Evolutionary conservation across 2,113 vertebrate species (phyloP).

Genomic region (Phalacrocorax brasilianus): DNA sequence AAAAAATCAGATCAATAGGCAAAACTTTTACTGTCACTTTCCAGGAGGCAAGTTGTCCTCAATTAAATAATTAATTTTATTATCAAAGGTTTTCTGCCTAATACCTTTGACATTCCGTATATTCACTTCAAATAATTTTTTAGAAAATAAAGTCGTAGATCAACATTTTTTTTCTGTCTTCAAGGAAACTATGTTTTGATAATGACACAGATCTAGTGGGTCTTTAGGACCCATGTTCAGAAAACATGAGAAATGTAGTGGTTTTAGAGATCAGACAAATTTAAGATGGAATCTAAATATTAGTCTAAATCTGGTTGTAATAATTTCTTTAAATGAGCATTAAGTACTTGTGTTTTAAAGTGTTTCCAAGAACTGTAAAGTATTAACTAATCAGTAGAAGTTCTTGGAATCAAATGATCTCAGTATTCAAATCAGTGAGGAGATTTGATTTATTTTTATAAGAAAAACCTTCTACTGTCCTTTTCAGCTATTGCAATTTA

Average conservation of each 20-base stretch:
- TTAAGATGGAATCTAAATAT: background rate
- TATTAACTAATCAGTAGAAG: background rate
- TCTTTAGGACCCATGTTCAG: background rate
- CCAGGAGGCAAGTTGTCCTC: background rate
- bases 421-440: background rate
- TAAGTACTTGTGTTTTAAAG: background rate
- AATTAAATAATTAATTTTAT: background rate
- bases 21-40: background rate
- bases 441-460: background rate
- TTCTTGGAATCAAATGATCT: background rate
- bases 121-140: background rate
- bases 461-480: background rate
- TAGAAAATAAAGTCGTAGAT: background rate
- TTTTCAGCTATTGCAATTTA: background rate
- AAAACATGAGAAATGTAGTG: background rate
- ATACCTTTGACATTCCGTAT: background rate
- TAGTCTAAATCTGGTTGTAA: background rate
- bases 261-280: background rate
- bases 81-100: background rate
- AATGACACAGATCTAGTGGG: background rate
- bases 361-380: background rate
- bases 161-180: background rate
- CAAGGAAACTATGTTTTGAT: background rate
- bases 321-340: background rate
- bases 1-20: background rate